Evolutionary conservation across 92 coral and sea anemone genomes (phyloP).

Genomic region (Palythoa grandiflora): DNA sequence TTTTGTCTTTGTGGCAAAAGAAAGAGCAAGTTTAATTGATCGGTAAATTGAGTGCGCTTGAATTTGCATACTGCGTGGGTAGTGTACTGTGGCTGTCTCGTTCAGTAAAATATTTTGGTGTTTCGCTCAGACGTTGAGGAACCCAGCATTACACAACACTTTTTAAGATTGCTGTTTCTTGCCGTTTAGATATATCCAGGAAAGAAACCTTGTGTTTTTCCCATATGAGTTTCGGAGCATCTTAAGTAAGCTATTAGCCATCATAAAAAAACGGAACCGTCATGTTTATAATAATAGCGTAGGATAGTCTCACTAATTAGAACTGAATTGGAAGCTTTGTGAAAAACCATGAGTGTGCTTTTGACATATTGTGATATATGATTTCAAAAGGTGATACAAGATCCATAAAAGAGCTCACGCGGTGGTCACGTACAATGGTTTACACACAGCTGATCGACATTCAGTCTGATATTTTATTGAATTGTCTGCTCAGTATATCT

Average conservation of each 20-base stretch:
- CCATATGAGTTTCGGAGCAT: neutral
- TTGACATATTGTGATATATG: neutral
- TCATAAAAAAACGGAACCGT: neutral
- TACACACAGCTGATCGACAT: no score
- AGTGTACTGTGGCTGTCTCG: neutral
- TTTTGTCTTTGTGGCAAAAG: neutral
- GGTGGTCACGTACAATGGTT: neutral
- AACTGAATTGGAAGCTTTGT: neutral
- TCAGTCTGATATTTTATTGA: no score
- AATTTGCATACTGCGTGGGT: neutral
- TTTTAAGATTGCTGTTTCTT: neutral
- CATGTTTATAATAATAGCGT: neutral
- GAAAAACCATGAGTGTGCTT: neutral
- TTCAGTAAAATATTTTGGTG: neutral
- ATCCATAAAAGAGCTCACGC: neutral
- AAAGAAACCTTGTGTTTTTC: neutral
- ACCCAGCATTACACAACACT: neutral
- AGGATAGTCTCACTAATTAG: neutral
- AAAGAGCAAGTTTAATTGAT: constrained; percentile 2
- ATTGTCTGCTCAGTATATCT: no score
- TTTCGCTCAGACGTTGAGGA: neutral
- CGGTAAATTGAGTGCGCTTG: neutral
- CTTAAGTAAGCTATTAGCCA: neutral
- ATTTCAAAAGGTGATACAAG: neutral
- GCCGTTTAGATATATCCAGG: neutral